Evolutionary conservation across 2,888 invertebrate species (phyloP).

Genomic region (Lacanobia oleracea): DNA sequence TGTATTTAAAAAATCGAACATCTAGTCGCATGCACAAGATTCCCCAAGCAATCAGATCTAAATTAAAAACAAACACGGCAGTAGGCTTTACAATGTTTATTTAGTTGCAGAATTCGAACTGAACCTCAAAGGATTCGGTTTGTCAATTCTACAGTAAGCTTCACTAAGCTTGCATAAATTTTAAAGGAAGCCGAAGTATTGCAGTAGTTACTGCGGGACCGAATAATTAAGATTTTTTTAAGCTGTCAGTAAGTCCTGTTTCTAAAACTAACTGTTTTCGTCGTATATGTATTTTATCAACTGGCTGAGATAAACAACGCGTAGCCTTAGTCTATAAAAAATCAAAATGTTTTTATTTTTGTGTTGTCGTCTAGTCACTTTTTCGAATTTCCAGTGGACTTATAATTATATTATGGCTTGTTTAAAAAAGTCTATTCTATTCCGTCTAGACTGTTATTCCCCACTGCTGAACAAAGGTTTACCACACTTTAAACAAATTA

Average conservation of each 20-base stretch:
- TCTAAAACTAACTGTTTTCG: too few relatives aligned
- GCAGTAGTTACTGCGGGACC: constrained; percentile 8
- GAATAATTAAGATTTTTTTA: constrained; percentile 46
- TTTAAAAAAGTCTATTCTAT: too few relatives aligned
- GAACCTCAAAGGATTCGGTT: constrained; percentile 50
- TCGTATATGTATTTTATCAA: too few relatives aligned
- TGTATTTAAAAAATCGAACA: not conserved
- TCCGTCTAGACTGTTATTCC: too few relatives aligned
- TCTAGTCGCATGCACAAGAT: not conserved
- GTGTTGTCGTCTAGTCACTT: too few relatives aligned
- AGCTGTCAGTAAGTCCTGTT: not conserved
- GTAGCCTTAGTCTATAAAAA: too few relatives aligned
- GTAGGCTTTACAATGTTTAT: constrained; percentile 40
- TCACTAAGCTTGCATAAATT: constrained; percentile 53
- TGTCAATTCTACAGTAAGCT: constrained; percentile 52
- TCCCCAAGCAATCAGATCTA: constrained; percentile 32
- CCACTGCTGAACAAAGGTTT: too few relatives aligned
- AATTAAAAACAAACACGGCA: constrained; percentile 45
- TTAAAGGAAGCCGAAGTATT: constrained; percentile 29
- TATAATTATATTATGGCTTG: too few relatives aligned
- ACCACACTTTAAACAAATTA: too few relatives aligned
- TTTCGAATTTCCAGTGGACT: too few relatives aligned
- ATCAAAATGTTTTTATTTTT: too few relatives aligned
- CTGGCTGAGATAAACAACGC: too few relatives aligned
- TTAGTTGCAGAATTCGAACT: constrained; percentile 18